Percentiles rank a stretch among this genome's conserved stretches.
Conservation (phyloP, 2,888 invertebrate genomes). For the Drosophila anceps region DNA sequence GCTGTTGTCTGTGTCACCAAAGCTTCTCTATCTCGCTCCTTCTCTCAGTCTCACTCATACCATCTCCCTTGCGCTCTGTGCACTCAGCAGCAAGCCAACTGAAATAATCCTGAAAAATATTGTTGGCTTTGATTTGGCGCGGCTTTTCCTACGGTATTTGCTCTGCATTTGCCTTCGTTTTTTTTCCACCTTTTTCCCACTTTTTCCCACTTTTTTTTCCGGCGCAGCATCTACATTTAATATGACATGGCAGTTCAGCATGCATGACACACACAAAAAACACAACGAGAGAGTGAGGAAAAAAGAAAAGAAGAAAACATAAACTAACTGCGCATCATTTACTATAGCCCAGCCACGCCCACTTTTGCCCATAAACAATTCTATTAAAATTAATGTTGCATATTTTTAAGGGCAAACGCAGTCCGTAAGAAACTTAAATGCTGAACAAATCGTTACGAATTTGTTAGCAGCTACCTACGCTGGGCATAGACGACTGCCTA, state of each 20-base stretch:
- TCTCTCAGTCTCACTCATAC: neutral
- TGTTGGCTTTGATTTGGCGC: constrained; percentile 80
- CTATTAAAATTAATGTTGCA: constrained; percentile 80
- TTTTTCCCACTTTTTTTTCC: constrained; percentile 26
- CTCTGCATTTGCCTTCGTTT: constrained; percentile 8
- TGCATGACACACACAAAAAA: constrained; percentile 52
- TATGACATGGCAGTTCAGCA: constrained; percentile 72
- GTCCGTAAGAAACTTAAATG: constrained; percentile 61
- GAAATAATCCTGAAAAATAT: constrained; percentile 79
- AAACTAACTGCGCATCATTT: constrained; percentile 58
- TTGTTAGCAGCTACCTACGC: constrained; percentile 51
- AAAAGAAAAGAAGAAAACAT: constrained; percentile 13
- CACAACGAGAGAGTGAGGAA: neutral
- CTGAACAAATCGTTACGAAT: constrained; percentile 71
- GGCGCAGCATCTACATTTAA: constrained; percentile 57
- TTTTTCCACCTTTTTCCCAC: constrained; percentile 17
- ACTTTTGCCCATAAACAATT: constrained; percentile 69
- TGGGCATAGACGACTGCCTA: constrained; percentile 13
- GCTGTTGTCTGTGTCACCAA: constrained; percentile 32
- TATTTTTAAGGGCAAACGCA: constrained; percentile 63
- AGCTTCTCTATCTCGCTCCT: neutral
- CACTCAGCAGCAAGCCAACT: constrained; percentile 72
- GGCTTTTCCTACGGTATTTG: constrained; percentile 45
- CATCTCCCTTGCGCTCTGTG: constrained; percentile 21
- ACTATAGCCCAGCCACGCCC: constrained; percentile 25